These are phyloP conservation scores for Apostichopus californicus DNA, from an alignment of 35 echinoderm and acorn worm genomes.

Conservation along the genomic window DNA sequence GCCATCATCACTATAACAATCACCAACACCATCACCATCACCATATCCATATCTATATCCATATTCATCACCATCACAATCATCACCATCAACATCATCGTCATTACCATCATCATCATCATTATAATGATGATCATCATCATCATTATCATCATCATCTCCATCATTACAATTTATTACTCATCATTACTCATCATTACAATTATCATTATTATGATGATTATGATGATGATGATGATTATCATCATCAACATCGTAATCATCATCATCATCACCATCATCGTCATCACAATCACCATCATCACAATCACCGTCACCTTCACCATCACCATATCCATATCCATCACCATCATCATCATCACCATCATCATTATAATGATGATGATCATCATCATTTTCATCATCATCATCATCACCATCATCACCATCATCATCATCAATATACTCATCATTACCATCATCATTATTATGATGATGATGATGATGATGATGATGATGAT, in stretches of 20 bases:
- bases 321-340: background rate
- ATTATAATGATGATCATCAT: background rate
- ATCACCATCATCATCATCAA: too few relatives aligned
- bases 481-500: too few relatives aligned
- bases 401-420: too few relatives aligned
- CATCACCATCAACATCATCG: background rate
- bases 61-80: background rate
- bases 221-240: background rate
- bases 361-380: background rate
- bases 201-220: background rate
- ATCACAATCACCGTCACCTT: background rate
- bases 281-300: background rate
- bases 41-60: background rate
- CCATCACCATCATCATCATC: background rate
- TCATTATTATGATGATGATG: background rate
- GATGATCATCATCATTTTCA: background rate
- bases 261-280: constrained; percentile 20
- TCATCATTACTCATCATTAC: constrained; percentile 10
- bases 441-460: background rate
- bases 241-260: background rate
- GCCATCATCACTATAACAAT: background rate
- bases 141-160: background rate
- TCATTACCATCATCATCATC: background rate
- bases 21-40: background rate
- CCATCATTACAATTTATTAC: too few relatives aligned